Evolutionary conservation across 2,888 invertebrate genomes (phyloP).

Genomic region (Philopedon plagiatum): DNA sequence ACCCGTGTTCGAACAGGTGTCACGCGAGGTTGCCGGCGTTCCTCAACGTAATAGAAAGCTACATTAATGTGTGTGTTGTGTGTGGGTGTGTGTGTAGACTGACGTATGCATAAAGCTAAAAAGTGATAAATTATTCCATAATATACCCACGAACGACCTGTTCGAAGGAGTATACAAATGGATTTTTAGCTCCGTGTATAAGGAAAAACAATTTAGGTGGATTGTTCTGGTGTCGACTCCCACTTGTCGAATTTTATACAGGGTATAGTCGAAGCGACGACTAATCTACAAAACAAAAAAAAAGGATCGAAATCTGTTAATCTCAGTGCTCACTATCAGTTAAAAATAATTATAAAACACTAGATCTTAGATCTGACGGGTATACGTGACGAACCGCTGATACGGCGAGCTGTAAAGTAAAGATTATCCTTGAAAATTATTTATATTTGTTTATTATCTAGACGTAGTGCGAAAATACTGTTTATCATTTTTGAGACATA

Average conservation of each 20-base stretch:
- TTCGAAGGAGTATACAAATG: neutral
- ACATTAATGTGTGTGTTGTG: neutral
- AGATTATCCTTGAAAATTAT: neutral
- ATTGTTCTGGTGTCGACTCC: neutral
- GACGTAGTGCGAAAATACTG: neutral
- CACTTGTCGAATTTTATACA: neutral
- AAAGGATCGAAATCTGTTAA: too few relatives aligned
- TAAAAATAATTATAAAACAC: too few relatives aligned
- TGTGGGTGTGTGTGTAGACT: too few relatives aligned
- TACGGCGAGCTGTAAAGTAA: too few relatives aligned
- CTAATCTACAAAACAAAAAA: too few relatives aligned
- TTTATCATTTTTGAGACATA: neutral
- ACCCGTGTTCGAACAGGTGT: neutral
- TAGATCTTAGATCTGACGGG: too few relatives aligned
- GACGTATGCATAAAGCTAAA: too few relatives aligned
- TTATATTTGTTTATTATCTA: too few relatives aligned
- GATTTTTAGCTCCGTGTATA: neutral
- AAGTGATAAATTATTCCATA: too few relatives aligned
- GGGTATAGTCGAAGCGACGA: too few relatives aligned
- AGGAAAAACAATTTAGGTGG: constrained; percentile 4
- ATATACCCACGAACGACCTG: neutral
- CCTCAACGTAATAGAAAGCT: neutral
- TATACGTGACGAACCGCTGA: too few relatives aligned
- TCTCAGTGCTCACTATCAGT: too few relatives aligned
- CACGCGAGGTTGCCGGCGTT: neutral